Evolutionary conservation across 37 sponge, comb jelly and placozoan species (phyloP), one percentile per base, ranked within the genome.

Genomic region (Diacarnus erythraeanus): DNA sequence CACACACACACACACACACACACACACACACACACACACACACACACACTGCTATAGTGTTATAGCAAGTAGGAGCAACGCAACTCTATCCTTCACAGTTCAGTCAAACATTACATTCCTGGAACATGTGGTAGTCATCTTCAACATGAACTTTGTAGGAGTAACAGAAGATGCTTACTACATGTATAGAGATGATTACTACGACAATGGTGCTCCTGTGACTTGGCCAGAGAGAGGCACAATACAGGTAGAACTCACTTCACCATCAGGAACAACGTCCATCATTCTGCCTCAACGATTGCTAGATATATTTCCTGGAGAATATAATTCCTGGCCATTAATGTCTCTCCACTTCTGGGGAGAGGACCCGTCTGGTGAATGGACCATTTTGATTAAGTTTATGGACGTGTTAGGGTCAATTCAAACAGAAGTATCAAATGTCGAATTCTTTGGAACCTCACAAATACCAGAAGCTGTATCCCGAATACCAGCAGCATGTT

Each of bases 251-350:
- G 38, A 44, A 6, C 85, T 97, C 9, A 82, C 54, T 22, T 97
- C 97, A 38, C 97, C 97, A 23, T 34, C 58, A 12, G 86, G 86
- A 27, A 97, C 97, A 2, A 66, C 30, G 1, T 97, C 97, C 21
- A 42, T 73, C 21, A 22, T 93, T 10, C 80, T 91, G 22, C 78
- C 80, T 18, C 71, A 80, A 43, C 81, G 97, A 8, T 51, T 21
- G 0, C 12, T 30, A 29, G 97, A 94, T 72, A 37, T 38, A 15
- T 60, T 60, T 30, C 42, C 41, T 26, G 76, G 34, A 1, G 86
- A 76, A 12, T 86, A 81, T 75, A 66, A 35, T 4, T 39, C 69
- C 25, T 93, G 94, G 94, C 90, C 94, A 2, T 83, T 93, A 57
- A 86, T 89, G 87, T 82, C 84, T 21, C 84, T 89, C 36, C 87